Conservation (phyloP, 2,888 invertebrate genomes). For the Polydrusus tereticollis region DNA sequence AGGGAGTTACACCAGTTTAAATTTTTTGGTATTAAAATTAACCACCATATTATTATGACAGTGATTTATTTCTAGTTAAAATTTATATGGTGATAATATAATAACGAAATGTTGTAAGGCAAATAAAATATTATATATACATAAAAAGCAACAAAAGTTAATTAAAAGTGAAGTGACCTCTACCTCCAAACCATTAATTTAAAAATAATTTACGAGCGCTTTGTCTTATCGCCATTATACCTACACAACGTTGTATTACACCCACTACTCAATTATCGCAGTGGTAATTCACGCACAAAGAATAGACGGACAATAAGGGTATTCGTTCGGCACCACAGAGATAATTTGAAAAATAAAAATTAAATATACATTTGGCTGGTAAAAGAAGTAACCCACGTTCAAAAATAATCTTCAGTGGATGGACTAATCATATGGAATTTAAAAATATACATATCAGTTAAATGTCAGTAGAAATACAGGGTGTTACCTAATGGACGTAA, state of each 20-base stretch:
- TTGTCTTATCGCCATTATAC: conserved; percentile 8
- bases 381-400: not conserved
- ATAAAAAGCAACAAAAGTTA: not conserved
- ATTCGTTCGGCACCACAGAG: not conserved
- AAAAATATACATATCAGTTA: too few species aligned
- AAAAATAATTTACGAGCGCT: conserved; percentile 7
- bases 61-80: too few species aligned
- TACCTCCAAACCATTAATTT: not conserved
- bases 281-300: conserved; percentile 5
- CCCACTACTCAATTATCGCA: conserved; percentile 14
- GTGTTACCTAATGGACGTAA: too few species aligned
- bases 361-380: not conserved
- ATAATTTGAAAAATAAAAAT: not conserved
- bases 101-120: too few species aligned
- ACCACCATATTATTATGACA: too few species aligned
- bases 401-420: not conserved
- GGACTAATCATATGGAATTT: too few species aligned
- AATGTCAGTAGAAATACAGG: too few species aligned
- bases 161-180: not conserved
- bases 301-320: not conserved
- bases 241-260: conserved; percentile 7
- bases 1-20: too few species aligned
- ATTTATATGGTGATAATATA: too few species aligned
- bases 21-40: too few species aligned
- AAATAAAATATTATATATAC: not conserved